phyloP scores from a whole-genome alignment of 2,113 vertebrate genomes.

The Lutjanus erythropterus region DNA sequence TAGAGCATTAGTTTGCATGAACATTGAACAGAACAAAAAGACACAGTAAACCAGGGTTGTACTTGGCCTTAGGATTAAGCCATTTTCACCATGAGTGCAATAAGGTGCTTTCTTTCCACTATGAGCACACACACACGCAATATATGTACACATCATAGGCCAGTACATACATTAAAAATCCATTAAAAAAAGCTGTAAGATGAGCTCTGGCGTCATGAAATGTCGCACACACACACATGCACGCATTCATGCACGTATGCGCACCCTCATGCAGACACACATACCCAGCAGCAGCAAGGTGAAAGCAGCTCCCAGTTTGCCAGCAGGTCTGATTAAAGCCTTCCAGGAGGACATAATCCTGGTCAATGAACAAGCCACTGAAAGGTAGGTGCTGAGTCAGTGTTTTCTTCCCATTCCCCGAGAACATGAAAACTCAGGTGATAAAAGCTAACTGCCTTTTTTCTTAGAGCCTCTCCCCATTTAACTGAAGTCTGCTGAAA shows the following conservation, averaged over 20 bases:
- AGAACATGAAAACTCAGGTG: conserved; percentile 24
- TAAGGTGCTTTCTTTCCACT: not conserved
- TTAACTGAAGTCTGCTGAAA: not conserved
- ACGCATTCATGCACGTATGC: no score
- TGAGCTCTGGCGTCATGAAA: not conserved
- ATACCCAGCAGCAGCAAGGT: not conserved
- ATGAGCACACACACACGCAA: not conserved
- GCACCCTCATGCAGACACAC: no score
- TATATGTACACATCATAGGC: not conserved
- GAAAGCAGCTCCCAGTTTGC: conserved; percentile 29
- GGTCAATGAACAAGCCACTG: not conserved
- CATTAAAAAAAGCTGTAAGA: not conserved
- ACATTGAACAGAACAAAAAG: not conserved
- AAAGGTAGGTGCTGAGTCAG: conserved; percentile 37
- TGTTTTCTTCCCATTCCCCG: not conserved
- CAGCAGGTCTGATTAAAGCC: conserved; percentile 45
- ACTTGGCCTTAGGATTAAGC: not conserved
- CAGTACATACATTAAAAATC: not conserved
- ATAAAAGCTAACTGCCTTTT: conserved; percentile 3
- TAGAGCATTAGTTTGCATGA: conserved; percentile 16
- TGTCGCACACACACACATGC: not conserved
- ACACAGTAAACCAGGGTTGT: not conserved
- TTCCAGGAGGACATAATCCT: conserved; percentile 37
- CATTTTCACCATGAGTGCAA: not conserved
- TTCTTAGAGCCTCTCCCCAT: not conserved